Evolutionary conservation across 2,113 vertebrate species (phyloP).

Genomic region (Anolis sagrei): DNA sequence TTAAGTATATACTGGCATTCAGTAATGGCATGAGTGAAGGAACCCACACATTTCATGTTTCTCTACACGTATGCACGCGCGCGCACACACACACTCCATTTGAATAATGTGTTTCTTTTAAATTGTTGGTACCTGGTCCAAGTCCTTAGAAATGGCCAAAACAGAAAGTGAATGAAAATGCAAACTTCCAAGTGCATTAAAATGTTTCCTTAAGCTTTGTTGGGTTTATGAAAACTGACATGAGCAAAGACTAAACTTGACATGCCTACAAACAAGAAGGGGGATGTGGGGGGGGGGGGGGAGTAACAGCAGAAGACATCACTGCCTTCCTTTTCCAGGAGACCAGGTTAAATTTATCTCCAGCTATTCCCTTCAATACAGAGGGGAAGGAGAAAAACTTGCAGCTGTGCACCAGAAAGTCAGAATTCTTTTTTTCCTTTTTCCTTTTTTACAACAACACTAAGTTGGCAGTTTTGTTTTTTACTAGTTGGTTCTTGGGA

Average conservation of each 20-base stretch:
- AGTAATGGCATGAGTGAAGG: neutral
- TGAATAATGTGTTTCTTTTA: neutral
- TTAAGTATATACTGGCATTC: neutral
- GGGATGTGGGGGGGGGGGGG: neutral
- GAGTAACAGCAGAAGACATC: neutral
- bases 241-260: constrained; percentile 6
- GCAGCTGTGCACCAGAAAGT: neutral
- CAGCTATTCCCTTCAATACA: constrained; percentile 18
- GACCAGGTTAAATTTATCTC: constrained; percentile 14
- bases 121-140: neutral
- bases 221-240: constrained; percentile 22
- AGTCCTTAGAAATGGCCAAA: neutral
- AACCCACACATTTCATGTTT: neutral
- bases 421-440: neutral
- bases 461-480: neutral
- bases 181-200: constrained; percentile 1
- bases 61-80: neutral
- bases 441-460: neutral
- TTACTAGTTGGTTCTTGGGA: neutral
- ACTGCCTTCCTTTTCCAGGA: constrained; percentile 6
- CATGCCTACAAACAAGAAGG: neutral
- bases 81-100: neutral
- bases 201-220: neutral
- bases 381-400: neutral
- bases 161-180: neutral